Percentiles rank a stretch among this genome's conserved stretches.
Evolutionary conservation across 2,797 vertebrate genomes (phyloP).

Genomic region (Sorex maritimensis): DNA sequence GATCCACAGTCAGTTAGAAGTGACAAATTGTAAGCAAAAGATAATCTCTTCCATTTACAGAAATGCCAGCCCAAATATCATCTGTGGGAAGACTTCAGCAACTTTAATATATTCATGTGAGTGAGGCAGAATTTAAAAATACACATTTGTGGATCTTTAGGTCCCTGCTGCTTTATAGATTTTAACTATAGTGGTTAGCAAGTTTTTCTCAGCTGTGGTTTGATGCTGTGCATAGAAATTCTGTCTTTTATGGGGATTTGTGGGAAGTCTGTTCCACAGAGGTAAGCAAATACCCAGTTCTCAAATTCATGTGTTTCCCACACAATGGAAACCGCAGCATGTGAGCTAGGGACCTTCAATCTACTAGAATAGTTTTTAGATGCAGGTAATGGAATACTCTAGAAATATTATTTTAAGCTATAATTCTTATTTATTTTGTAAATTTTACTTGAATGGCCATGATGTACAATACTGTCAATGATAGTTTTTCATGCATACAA

Average conservation of each 20-base stretch:
- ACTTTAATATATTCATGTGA: slow-evolving; percentile 77
- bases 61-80: slow-evolving; percentile 78
- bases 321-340: not conserved
- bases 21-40: slow-evolving; percentile 81
- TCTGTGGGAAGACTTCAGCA: slow-evolving; percentile 70
- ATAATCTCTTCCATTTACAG: slow-evolving; percentile 79
- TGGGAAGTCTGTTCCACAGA: not conserved
- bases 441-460: too few relatives aligned
- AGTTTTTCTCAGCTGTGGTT: not conserved
- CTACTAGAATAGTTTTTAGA: not conserved
- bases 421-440: too few relatives aligned
- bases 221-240: not conserved
- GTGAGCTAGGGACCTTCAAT: not conserved
- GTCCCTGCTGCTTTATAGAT: slow-evolving; percentile 49
- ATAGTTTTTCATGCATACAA: too few relatives aligned
- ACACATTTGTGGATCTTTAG: slow-evolving; percentile 33
- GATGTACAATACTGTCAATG: too few relatives aligned
- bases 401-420: not conserved
- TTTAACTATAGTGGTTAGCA: slow-evolving; percentile 31
- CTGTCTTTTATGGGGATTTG: slow-evolving; percentile 17
- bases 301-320: not conserved
- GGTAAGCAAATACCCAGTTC: not conserved
- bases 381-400: not conserved
- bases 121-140: slow-evolving; percentile 67
- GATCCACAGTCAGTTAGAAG: slow-evolving; percentile 74